Evolutionary conservation across 2,797 vertebrate genomes (phyloP).

Genomic region (Pteronotus mesoamericanus): DNA sequence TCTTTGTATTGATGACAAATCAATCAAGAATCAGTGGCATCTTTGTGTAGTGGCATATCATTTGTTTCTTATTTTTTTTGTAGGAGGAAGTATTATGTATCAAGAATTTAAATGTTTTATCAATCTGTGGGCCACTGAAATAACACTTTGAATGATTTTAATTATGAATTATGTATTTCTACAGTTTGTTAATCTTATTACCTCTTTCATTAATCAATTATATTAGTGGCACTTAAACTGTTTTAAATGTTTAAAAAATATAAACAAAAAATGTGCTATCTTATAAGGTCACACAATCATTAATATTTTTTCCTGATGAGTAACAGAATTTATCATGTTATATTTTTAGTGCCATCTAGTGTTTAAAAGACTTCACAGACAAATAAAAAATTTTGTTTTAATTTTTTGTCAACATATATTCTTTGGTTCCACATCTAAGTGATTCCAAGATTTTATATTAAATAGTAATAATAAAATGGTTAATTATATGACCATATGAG

Average conservation of each 20-base stretch:
- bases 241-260: slow-evolving; percentile 6
- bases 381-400: slow-evolving; percentile 16
- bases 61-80: background rate
- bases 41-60: background rate
- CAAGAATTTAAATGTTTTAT: background rate
- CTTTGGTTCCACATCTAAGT: background rate
- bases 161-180: background rate
- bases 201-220: background rate
- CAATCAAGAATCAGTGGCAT: background rate
- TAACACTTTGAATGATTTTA: background rate
- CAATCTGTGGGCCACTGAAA: background rate
- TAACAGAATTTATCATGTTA: background rate
- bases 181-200: background rate
- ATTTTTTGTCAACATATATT: background rate
- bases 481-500: background rate
- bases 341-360: slow-evolving; percentile 64
- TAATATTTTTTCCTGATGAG: background rate
- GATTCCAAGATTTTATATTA: background rate
- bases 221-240: background rate
- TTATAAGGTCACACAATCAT: background rate
- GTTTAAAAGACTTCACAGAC: background rate
- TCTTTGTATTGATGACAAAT: background rate
- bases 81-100: background rate
- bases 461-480: background rate
- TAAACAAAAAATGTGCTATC: background rate